A percentile compares a stretch with the other conserved stretches of the same genome.
These are phyloP conservation scores for Drosophila lacteicornis DNA, from an alignment of 1,140 invertebrate genomes.

Conservation along the genomic window DNA sequence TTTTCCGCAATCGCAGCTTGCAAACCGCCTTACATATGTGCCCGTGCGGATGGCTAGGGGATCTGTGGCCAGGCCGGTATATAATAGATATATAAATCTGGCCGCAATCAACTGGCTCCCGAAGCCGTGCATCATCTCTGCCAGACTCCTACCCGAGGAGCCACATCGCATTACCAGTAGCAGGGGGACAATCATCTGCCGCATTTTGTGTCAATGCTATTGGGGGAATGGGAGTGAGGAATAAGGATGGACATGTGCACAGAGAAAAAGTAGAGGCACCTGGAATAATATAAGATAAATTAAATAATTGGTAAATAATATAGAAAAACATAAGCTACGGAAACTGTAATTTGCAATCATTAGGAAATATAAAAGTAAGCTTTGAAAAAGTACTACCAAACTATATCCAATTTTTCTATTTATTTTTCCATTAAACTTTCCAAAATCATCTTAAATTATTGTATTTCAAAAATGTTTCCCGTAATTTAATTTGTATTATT, in stretches of 20 bases:
- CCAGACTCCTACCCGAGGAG: not conserved
- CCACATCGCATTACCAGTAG: conserved; percentile 16
- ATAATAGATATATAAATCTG: conserved; percentile 19
- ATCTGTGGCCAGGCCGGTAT: not conserved
- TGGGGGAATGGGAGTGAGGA: not conserved
- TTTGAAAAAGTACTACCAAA: too few species aligned
- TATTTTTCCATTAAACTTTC: too few species aligned
- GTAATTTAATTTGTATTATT: too few species aligned
- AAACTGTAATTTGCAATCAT: too few species aligned
- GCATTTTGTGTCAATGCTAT: conserved; percentile 43
- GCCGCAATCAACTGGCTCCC: conserved; percentile 30
- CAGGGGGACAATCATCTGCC: conserved; percentile 43
- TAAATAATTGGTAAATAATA: too few species aligned
- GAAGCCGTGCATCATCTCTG: conserved; percentile 11
- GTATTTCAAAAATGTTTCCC: too few species aligned
- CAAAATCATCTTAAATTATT: too few species aligned
- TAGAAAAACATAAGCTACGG: too few species aligned
- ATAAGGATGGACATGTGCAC: not conserved
- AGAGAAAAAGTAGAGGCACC: not conserved
- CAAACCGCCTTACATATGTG: not conserved
- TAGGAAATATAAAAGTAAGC: too few species aligned
- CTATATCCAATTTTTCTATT: too few species aligned
- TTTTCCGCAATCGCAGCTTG: conserved; percentile 1
- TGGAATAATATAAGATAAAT: too few species aligned
- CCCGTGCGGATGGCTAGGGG: not conserved